Base-by-base conservation (phyloP, 2,113 vertebrate species). In the Xiphorhynchus elegans region DNA sequence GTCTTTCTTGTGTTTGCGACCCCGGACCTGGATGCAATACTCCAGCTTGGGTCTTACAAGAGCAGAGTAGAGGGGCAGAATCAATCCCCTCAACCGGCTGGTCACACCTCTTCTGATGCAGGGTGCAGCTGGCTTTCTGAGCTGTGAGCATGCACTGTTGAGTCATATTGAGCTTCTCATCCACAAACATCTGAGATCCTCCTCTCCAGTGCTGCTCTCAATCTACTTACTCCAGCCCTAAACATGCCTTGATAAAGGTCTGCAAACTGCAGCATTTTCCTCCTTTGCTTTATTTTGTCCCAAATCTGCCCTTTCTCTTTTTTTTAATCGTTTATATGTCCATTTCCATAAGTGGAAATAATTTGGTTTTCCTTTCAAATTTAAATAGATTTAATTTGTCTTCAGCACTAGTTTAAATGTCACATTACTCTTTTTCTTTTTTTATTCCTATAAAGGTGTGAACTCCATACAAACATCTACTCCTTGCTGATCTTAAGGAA, bases 131-230 rank as follows among this genome's bases (percentile, higher is more conserved):
- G 76, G 42, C 19, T n/a, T 53, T 60, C 24, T 60, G 53, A 53
- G 13, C 3, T 53, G 29, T 8, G 29, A 47, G 9, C 0, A 0
- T 53, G 24, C 13, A 15, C 39, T 47, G n/a, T 16, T 8, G 19
- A 60, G 28, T 74, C 18, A 10, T 29, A 35, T 9, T 18, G 46
- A 60, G 53, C 39, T 75, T 60, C 28, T 29, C 17, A 16, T 75
- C 62, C 24, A 40, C 24, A 16, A 60, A 39, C 16, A n/a, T 4
- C 52, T 9, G 1, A 6, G 11, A 16, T 29, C 18, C 18, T 60
- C 39, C n/a, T 68, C 7, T 18, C 15, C 19, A 24, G 16, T 28
- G 12, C 44, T 50, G 13, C 8, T 59, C 52, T 59, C 33, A 67
- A 6, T 67, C 26, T 28, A 20, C 29, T 29, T 67, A 74, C 18